These are phyloP conservation scores for Hystrix brachyura DNA, from an alignment of 2,113 vertebrate species.

Conservation along the genomic window DNA sequence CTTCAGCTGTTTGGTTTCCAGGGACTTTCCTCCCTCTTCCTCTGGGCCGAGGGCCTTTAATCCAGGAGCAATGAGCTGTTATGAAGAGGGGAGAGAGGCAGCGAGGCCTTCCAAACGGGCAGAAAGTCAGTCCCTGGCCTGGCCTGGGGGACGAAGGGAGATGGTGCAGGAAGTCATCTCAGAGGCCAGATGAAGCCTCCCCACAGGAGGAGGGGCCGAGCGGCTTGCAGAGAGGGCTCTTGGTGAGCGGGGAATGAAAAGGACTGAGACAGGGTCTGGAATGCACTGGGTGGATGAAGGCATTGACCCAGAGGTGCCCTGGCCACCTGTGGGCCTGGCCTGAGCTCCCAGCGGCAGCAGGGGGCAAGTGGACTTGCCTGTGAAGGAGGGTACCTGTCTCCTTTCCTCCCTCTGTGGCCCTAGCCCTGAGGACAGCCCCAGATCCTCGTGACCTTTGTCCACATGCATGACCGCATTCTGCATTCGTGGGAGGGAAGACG, in stretches of 20 bases:
- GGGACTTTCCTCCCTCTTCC: background rate
- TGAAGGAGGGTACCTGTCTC: rapidly evolving
- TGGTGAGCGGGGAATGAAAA: too few relatives aligned
- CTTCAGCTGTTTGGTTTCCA: slow-evolving; percentile 4
- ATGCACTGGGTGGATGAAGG: background rate
- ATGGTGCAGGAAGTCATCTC: background rate
- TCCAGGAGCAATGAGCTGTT: background rate
- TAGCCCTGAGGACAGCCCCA: background rate
- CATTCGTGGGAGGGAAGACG: background rate
- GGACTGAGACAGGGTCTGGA: rapidly evolving
- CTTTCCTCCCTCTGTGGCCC: background rate
- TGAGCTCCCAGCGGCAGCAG: background rate
- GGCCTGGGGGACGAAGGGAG: background rate
- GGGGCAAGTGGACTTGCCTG: background rate
- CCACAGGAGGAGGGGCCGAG: too few relatives aligned
- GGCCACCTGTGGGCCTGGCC: background rate
- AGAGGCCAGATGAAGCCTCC: background rate
- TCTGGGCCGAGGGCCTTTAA: background rate
- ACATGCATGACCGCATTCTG: background rate
- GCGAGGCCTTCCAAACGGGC: background rate
- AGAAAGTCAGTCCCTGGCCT: background rate
- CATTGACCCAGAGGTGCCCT: rapidly evolving
- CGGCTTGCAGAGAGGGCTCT: background rate
- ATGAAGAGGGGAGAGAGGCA: background rate
- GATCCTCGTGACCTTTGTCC: background rate